phyloP scores from a whole-genome alignment of 2,113 vertebrate genomes.

The Sula dactylatra region DNA sequence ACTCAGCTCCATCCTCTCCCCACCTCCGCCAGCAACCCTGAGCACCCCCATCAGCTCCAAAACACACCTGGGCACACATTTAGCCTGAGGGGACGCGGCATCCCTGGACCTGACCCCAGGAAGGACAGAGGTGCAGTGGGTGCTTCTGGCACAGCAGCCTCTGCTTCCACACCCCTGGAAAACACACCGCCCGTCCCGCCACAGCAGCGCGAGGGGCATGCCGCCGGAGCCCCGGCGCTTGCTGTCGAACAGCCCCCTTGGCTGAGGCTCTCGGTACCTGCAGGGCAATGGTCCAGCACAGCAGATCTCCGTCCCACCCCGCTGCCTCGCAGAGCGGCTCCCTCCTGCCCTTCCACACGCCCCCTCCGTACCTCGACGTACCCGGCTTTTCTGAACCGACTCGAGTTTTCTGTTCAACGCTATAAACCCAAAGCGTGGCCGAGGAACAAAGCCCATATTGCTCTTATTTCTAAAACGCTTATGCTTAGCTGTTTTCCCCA shows the following conservation, averaged over 20 bases:
- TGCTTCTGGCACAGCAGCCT: neutral
- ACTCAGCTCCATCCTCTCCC: neutral
- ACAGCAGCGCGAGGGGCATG: rapidly evolving
- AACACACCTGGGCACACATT: rapidly evolving
- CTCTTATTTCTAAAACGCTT: neutral
- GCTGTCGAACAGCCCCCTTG: neutral
- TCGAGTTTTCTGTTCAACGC: neutral
- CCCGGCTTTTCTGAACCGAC: rapidly evolving
- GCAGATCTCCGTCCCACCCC: neutral
- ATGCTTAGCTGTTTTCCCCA: neutral
- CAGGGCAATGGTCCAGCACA: neutral
- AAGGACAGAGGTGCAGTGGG: neutral
- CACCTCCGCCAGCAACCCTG: neutral
- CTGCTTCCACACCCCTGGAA: neutral
- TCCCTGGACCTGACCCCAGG: rapidly evolving
- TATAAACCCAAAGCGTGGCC: rapidly evolving
- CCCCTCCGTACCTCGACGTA: rapidly evolving
- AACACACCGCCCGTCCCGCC: too few species aligned
- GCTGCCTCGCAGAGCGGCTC: neutral
- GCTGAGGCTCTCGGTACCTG: neutral
- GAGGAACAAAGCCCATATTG: neutral
- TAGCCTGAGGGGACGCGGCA: neutral
- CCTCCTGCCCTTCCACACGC: neutral
- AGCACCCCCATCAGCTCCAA: neutral
- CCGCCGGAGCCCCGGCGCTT: neutral